phyloP scores from a whole-genome alignment of 2,888 invertebrate genomes.

The Cremastinae sp. region DNA sequence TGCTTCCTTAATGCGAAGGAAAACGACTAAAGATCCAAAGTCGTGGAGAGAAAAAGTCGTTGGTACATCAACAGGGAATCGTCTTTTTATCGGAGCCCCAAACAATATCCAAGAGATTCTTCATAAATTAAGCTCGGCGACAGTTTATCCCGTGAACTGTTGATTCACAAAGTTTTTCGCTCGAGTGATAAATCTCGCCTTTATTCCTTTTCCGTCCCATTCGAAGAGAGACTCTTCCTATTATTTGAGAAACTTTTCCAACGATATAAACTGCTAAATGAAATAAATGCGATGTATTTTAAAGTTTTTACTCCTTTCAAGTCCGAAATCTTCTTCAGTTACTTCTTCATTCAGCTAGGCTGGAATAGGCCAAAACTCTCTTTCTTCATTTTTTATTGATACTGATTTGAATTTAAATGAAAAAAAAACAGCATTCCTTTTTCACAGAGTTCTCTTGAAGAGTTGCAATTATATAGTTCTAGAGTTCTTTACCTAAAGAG shows the following conservation, averaged over 20 bases:
- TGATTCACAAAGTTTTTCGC: conserved; percentile 49
- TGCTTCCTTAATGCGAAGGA: no score
- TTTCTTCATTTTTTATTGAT: no score
- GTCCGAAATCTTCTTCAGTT: not conserved
- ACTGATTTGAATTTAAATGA: no score
- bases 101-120: conserved; percentile 43
- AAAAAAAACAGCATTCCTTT: no score
- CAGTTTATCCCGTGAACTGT: conserved; percentile 54
- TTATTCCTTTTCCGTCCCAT: not conserved
- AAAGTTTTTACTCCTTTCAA: not conserved
- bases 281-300: conserved; percentile 32
- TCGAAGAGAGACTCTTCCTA: conserved; percentile 28
- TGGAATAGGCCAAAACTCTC: not conserved
- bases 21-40: no score
- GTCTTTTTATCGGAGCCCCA: conserved; percentile 49
- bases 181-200: conserved; percentile 49
- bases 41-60: no score
- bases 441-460: no score
- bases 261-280: conserved; percentile 18
- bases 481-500: no score
- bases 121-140: conserved; percentile 56
- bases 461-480: no score
- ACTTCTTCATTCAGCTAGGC: not conserved
- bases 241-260: conserved; percentile 20
- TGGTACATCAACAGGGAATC: conserved; percentile 34